Percentiles rank a stretch among this genome's conserved stretches.
phyloP scores from a whole-genome alignment of 2,797 vertebrate genomes.

The Anabacerthia variegaticeps region DNA sequence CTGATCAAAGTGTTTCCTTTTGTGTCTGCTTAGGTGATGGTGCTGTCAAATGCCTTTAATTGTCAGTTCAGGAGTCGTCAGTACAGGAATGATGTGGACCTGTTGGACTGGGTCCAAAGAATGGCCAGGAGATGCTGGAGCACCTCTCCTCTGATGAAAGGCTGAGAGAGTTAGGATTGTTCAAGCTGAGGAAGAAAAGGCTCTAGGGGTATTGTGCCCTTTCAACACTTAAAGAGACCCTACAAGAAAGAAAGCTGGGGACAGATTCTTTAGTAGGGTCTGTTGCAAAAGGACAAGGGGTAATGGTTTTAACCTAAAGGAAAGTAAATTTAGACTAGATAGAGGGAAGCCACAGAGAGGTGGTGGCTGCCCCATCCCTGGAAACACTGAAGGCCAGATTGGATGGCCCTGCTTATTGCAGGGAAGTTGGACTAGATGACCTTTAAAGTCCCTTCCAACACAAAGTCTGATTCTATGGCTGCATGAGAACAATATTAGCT shows the following conservation, averaged over 20 bases:
- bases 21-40: background rate
- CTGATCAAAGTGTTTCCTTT: background rate
- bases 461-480: background rate
- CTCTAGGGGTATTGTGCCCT: accelerated
- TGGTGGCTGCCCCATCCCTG: too few relatives aligned
- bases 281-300: background rate
- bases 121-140: background rate
- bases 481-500: background rate
- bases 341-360: background rate
- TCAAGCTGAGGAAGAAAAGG: background rate
- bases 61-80: background rate
- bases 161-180: background rate
- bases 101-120: background rate
- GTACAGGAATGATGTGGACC: background rate
- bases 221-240: background rate
- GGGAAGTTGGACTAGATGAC: background rate
- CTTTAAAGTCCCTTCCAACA: background rate
- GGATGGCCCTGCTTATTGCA: background rate
- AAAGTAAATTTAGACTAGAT: background rate
- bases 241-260: background rate
- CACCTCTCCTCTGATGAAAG: background rate
- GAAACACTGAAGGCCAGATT: background rate
- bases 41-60: background rate
- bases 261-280: background rate
- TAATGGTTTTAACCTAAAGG: background rate